Base-by-base conservation (phyloP, 2,113 vertebrate species). In the Butastur rufipennis region DNA sequence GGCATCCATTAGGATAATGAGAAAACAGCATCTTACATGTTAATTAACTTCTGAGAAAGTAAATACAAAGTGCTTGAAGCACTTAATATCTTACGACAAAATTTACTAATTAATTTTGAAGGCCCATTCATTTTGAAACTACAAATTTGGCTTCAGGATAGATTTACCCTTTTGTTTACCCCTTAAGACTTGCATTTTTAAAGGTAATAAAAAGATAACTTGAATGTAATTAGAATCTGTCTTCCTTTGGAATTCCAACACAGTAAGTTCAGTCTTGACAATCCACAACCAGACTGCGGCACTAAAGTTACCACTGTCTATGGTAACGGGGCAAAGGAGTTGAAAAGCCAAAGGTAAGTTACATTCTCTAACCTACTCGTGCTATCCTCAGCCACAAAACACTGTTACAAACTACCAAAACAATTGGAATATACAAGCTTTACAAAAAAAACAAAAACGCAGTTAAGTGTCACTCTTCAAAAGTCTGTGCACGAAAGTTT, bases 391-490 rank as follows among this genome's bases (percentile, higher is more conserved):
- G 6, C 55, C 80, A 73, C 47, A 62, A 26, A 58, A 58, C 10
- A 63, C 10, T 9, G 17, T 7, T 85, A 63, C 14, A 40, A 80
- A 19, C 22, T 31, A 77, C 27, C 20, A 85, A 65, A 66, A 3
- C 26, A 81, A 31, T 0, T 31, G 52, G 42, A 63, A 84, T 16
- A 74, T 0, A 65, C 3, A 68, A n/a, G 22, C 45, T 79, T 79
- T 59, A 81, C 11, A 66, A 81, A 90, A 97, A 97, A 95, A 43
- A 93, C 66, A 95, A 90, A 98, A 97, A 1, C 8, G 13, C 55
- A 89, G 23, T n/a, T 14, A 68, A 42, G 10, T 52, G 22, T 13
- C n/a, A 47, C 32, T 42, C 32, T 53, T 61, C 53, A 23, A 58
- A 82, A 42, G 32, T 5, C 26, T 43, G 32, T 20, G 16, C 38